These are phyloP conservation scores for Motacilla tschutschensis DNA, from an alignment of 2,113 vertebrate genomes.

Conservation along the genomic window DNA sequence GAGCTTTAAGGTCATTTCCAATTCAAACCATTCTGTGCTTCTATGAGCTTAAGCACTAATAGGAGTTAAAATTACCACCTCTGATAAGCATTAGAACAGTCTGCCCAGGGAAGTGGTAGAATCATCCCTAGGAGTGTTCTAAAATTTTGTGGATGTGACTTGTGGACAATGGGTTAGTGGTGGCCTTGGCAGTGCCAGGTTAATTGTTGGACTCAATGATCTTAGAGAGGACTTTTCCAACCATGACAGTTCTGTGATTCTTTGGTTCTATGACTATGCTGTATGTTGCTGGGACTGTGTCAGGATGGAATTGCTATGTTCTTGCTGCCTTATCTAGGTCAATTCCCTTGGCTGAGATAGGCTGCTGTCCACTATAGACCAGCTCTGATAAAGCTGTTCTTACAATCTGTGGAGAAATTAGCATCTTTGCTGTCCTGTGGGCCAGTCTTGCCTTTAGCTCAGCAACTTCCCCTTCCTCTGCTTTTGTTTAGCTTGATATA, in stretches of 20 bases:
- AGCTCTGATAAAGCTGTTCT: not conserved
- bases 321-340: not conserved
- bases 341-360: not conserved
- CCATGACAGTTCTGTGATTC: not conserved
- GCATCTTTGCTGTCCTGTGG: not conserved
- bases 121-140: not conserved
- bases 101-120: not conserved
- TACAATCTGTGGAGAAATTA: not conserved
- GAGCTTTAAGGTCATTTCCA: not conserved
- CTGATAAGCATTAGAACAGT: not conserved
- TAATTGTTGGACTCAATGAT: not conserved
- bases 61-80: not conserved
- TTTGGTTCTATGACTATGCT: not conserved
- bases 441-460: not conserved
- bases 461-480: not conserved
- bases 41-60: not conserved
- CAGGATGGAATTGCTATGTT: not conserved
- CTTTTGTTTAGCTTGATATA: not conserved
- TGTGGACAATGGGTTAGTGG: not conserved
- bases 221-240: not conserved
- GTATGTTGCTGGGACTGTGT: not conserved
- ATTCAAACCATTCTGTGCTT: not conserved
- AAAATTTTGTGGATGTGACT: not conserved
- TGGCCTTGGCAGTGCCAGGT: not conserved
- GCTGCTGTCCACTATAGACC: not conserved